Evolutionary conservation across 2,888 invertebrate species (phyloP).

Genomic region (Sepiola atlantica): DNA sequence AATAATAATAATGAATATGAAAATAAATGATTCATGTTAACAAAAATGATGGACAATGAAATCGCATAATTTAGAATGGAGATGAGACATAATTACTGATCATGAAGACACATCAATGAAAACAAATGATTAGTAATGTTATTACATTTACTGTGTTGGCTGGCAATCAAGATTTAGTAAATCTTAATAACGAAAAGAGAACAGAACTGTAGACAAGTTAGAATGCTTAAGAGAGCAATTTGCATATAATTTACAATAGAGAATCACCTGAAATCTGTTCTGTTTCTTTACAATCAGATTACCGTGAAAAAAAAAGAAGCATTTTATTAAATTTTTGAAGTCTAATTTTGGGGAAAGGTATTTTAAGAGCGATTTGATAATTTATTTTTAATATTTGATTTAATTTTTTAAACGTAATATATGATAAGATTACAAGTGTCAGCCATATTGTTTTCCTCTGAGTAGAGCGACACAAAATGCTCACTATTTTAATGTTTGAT

Average conservation of each 20-base stretch:
- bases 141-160: neutral
- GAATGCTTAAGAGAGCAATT: neutral
- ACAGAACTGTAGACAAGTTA: neutral
- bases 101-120: neutral
- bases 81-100: neutral
- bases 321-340: too few species aligned
- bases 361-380: too few species aligned
- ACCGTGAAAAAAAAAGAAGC: too few species aligned
- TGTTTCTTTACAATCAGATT: neutral
- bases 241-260: neutral
- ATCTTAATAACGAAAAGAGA: neutral
- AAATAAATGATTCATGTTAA: neutral
- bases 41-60: neutral
- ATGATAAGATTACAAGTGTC: too few species aligned
- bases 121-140: neutral
- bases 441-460: too few species aligned
- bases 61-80: neutral
- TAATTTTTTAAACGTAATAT: too few species aligned
- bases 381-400: too few species aligned
- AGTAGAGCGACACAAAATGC: too few species aligned
- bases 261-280: neutral
- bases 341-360: too few species aligned
- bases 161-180: neutral
- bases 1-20: neutral
- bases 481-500: too few species aligned